Evolutionary conservation across 37 sponge, comb jelly and placozoan species (phyloP).

Genomic region (Halichondria panicea): DNA sequence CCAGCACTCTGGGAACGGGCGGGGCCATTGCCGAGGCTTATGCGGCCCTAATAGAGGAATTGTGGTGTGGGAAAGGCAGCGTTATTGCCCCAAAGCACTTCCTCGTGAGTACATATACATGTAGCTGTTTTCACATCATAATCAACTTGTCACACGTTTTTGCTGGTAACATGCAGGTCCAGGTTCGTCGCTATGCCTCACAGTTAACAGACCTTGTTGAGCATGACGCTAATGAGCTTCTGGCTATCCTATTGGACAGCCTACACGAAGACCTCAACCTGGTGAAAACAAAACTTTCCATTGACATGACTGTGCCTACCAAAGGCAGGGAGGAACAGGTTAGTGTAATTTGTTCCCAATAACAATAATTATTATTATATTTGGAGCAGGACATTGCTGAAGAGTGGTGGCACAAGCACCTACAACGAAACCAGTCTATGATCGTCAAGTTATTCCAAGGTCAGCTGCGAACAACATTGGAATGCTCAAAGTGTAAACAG

Average conservation of each 20-base stretch:
- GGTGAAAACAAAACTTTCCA: conserved; percentile 80
- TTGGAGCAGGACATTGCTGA: conserved; percentile 71
- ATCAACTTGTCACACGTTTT: too few species aligned
- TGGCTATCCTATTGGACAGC: conserved; percentile 90
- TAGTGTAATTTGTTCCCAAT: too few species aligned
- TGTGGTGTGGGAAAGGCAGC: conserved; percentile 85
- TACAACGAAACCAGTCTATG: conserved; percentile 75
- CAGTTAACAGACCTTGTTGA: conserved; percentile 85
- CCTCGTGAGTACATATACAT: too few species aligned
- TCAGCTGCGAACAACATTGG: conserved; percentile 81
- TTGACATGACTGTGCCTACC: too few species aligned
- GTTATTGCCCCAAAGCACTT: conserved; percentile 78
- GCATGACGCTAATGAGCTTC: conserved; percentile 94
- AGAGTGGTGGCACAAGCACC: conserved; percentile 78
- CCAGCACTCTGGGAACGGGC: conserved; percentile 85
- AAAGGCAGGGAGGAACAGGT: too few species aligned
- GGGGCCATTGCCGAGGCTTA: conserved; percentile 88
- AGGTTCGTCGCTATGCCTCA: conserved; percentile 82
- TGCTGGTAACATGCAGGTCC: too few species aligned
- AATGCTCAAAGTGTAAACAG: conserved; percentile 80
- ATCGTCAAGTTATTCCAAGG: conserved; percentile 90
- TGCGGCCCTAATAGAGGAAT: conserved; percentile 81
- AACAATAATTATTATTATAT: too few species aligned
- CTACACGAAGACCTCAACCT: conserved; percentile 96
- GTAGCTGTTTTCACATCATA: too few species aligned